Base-by-base conservation (phyloP, 2,888 invertebrate genomes). In the Dryomyza anilis region DNA sequence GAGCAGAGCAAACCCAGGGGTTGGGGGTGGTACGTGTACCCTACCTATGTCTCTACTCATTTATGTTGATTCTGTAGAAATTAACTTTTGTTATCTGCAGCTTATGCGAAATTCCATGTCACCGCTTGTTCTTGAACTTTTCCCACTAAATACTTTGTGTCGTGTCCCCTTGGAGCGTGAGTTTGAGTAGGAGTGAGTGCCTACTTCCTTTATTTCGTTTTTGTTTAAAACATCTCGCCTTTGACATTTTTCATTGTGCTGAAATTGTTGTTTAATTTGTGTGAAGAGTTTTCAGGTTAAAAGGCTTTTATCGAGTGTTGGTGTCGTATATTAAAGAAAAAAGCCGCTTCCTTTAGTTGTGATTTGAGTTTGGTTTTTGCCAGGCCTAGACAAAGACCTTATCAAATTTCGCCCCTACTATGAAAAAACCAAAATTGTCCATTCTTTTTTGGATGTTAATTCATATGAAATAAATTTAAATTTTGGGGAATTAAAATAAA, bases 51-150 rank as follows among this genome's bases (percentile, higher is more conserved):
- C n/a, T n/a, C n/a, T n/a, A n/a, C 55, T 62, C 62, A 62, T 62
- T 62, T 62, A 30, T 23, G 53, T 53, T 62, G 62, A 62, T 62
- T 62, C 55, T 30, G 36, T 21, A 30, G 62, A 62, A 62, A 62
- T 62, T 62, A 62, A 62, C 62, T 62, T 62, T 62, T 62, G 53
- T 62, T 62, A 55, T 62, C 60, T 25, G 33, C 19, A 25, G 25
- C 19, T 50, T n/a, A 19, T 48, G 45, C 23, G 39, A 39, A 19
- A n/a, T n/a, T n/a, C 8, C 43, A 43, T 52, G 16, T n/a, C 10
- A 52, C 8, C 8, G n/a, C 23, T 36, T 33, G n/a, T n/a, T 43
- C 27, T 58, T 46, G 58, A 21, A 21, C 30, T 57, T 57, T 57
- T 23, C 27, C 16, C n/a, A 25, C 29, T 29, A 55, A 19, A 23